phyloP scores from a whole-genome alignment of 2,797 vertebrate species.

The Sternotherus odoratus region DNA sequence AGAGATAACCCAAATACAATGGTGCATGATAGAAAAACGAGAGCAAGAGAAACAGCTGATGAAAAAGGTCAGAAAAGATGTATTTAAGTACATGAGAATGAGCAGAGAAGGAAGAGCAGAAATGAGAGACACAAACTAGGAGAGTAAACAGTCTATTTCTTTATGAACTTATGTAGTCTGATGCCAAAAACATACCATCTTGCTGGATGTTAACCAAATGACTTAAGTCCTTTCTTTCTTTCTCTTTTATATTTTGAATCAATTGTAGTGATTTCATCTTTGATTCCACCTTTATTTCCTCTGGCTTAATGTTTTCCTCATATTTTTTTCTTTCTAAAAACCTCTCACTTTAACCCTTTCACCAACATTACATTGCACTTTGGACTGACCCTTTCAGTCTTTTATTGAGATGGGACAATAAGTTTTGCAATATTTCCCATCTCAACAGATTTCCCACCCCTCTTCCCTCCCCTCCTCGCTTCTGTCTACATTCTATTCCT shows the following conservation, averaged over 20 bases:
- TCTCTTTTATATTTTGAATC: neutral
- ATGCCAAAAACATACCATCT: neutral
- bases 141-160: neutral
- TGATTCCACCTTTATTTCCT: neutral
- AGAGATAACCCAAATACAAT: neutral
- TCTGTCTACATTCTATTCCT: neutral
- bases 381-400: neutral
- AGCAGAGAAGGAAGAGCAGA: neutral
- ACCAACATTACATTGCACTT: neutral
- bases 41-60: neutral
- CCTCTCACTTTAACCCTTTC: neutral
- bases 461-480: neutral
- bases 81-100: rapidly evolving
- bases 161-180: neutral
- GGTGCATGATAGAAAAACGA: neutral
- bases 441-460: neutral
- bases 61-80: neutral
- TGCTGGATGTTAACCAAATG: neutral
- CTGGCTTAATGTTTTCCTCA: neutral
- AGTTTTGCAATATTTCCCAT: neutral
- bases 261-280: neutral
- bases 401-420: neutral
- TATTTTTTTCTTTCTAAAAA: neutral
- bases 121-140: rapidly evolving
- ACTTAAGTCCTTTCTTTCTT: neutral